Evolutionary conservation across 2,113 vertebrate genomes (phyloP).

Genomic region (Sciurus niger): DNA sequence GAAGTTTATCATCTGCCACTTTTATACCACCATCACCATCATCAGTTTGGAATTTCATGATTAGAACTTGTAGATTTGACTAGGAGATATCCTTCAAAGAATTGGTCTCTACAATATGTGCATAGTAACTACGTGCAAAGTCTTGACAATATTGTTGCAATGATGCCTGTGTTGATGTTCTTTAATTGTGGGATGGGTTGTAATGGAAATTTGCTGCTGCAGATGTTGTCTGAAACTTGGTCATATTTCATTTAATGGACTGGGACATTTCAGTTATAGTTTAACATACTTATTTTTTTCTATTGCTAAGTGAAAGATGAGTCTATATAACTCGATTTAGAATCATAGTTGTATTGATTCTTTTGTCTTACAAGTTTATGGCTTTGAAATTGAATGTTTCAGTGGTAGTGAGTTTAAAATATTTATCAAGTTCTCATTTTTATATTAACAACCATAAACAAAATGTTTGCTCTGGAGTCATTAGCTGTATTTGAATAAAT

Average conservation of each 20-base stretch:
- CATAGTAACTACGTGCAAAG: neutral
- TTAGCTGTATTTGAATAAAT: constrained; percentile 22
- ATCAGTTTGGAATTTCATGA: neutral
- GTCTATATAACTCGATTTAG: neutral
- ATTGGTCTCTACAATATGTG: neutral
- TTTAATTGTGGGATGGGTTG: neutral
- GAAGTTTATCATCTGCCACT: neutral
- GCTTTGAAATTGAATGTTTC: constrained; percentile 21
- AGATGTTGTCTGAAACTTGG: neutral
- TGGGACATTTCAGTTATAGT: neutral
- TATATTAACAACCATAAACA: neutral
- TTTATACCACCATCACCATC: neutral
- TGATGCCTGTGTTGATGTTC: neutral
- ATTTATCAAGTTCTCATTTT: neutral
- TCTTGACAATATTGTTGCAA: neutral
- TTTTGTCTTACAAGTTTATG: constrained; percentile 35
- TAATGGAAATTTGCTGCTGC: neutral
- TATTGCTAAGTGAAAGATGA: neutral
- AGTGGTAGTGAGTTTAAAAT: neutral
- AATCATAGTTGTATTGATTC: neutral
- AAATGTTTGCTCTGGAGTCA: constrained; percentile 16
- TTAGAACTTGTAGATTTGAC: neutral
- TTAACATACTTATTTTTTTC: neutral
- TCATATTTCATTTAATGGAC: neutral
- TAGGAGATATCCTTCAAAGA: neutral